phyloP scores from a whole-genome alignment of 2,113 vertebrate genomes.

The Hypocryptadius cinnamomeus region DNA sequence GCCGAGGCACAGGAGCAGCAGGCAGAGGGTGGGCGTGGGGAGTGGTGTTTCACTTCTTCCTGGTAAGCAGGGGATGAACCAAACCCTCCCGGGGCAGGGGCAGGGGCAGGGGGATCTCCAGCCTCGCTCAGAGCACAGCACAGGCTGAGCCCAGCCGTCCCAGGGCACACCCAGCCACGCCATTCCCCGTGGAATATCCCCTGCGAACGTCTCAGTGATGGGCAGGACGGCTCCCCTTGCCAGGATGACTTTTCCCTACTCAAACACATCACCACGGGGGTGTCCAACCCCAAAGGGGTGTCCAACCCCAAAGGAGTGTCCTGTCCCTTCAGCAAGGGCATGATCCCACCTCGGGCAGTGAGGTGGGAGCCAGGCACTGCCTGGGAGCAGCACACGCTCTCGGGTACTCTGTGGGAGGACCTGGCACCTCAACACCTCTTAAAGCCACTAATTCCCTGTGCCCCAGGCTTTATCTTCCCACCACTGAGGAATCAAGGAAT shows the following conservation, averaged over 20 bases:
- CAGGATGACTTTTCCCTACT: not conserved
- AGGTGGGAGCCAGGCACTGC: not conserved
- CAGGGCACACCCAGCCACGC: not conserved
- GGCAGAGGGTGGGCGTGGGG: constrained; percentile 86
- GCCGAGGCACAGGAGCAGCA: not conserved
- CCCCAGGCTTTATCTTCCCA: not conserved
- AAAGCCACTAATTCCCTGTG: not conserved
- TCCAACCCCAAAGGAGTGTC: not conserved
- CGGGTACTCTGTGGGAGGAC: not conserved
- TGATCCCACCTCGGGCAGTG: not conserved
- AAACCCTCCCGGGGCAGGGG: not conserved
- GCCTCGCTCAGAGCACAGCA: not conserved
- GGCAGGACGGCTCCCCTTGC: not conserved
- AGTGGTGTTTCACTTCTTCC: constrained; percentile 90
- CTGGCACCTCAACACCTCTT: accelerated
- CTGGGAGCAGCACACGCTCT: not conserved
- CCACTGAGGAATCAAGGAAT: not conserved
- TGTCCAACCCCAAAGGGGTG: not conserved
- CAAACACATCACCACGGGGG: not conserved
- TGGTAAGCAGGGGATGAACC: constrained; percentile 65
- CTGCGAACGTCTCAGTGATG: not conserved
- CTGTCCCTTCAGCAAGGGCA: not conserved
- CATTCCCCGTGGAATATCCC: not conserved
- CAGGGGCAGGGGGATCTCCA: accelerated
- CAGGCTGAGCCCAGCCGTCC: no score